Base-by-base conservation (phyloP, 2,797 vertebrate genomes). In the Danionella dracula region DNA sequence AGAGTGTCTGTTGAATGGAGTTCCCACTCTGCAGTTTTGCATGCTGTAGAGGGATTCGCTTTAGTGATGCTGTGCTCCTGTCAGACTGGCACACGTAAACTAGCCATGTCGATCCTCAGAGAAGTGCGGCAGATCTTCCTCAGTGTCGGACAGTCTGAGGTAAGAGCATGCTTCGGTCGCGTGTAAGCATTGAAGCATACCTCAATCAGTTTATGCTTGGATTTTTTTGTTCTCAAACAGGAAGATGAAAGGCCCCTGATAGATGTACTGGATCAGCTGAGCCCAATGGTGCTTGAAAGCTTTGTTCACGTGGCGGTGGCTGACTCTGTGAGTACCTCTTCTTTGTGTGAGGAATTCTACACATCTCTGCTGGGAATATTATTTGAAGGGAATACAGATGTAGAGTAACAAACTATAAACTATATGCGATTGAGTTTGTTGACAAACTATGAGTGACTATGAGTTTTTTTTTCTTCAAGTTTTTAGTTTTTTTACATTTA, bases 181-280 rank as follows among this genome's bases (percentile, higher is more conserved):
- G 41, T 57, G 17, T n/a, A 31, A 23, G 11, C 16, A 7, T 50
- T 46, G 15, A 8, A 32, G n/a, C 11, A 20, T 42, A 19, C 37
- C 31, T 53, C n/a, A 10, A 23, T 64, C n/a, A 44, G 49, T 57
- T 51, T 49, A 41, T 40, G 6, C 20, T 20, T 32, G 11, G 12
- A 10, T 19, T 15, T n/a, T 31, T 51, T 23, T 38, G 40, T 32
- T 17, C 42, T 20, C 8, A 7, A 20, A 50, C 70, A 99, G 96
- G 96, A 98, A 1, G 95, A 98, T 71, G 97, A 98, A 86, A 95
- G 92, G 71, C 97, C 97, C 27, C 94, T 99, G 94, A 94, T 99
- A 72, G 97, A 98, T 84, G 91, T 98, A 76, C 92, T 99, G 95
- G 96, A 99, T 88, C 95, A 99, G 37, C 80, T 97, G 69, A 96